phyloP scores from a whole-genome alignment of 1,140 invertebrate species.

The Oedothorax gibbosus region DNA sequence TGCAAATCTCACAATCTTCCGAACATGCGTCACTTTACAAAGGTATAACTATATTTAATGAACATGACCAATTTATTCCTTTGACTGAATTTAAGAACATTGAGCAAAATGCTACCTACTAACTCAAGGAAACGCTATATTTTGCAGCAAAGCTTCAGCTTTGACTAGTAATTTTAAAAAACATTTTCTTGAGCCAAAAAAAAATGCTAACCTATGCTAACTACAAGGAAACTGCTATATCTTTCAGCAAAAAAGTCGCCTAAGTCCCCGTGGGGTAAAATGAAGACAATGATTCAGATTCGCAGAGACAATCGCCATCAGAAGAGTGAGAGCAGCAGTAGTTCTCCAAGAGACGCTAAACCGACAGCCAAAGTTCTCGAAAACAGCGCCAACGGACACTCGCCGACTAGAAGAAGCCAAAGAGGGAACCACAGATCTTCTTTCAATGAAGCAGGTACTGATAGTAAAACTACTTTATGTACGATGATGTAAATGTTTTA shows the following conservation, averaged over 20 bases:
- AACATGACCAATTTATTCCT: too few relatives aligned
- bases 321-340: slow-evolving; percentile 52
- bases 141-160: too few relatives aligned
- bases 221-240: background rate
- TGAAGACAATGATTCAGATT: slow-evolving; percentile 62
- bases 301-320: slow-evolving; percentile 57
- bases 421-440: slow-evolving; percentile 1
- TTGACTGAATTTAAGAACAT: too few relatives aligned
- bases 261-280: slow-evolving; percentile 55
- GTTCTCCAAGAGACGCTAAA: slow-evolving; percentile 49
- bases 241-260: slow-evolving; percentile 43
- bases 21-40: too few relatives aligned
- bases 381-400: slow-evolving; percentile 16
- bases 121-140: too few relatives aligned
- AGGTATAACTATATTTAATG: too few relatives aligned
- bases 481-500: too few relatives aligned
- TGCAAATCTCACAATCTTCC: too few relatives aligned
- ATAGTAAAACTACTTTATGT: background rate
- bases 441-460: slow-evolving; percentile 15
- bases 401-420: slow-evolving; percentile 23
- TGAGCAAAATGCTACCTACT: too few relatives aligned
- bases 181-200: too few relatives aligned
- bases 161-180: too few relatives aligned
- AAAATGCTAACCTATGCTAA: too few relatives aligned
- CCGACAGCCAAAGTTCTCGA: background rate